These are phyloP conservation scores for Phortica magna DNA, from an alignment of 2,888 invertebrate genomes.

Conservation along the genomic window DNA sequence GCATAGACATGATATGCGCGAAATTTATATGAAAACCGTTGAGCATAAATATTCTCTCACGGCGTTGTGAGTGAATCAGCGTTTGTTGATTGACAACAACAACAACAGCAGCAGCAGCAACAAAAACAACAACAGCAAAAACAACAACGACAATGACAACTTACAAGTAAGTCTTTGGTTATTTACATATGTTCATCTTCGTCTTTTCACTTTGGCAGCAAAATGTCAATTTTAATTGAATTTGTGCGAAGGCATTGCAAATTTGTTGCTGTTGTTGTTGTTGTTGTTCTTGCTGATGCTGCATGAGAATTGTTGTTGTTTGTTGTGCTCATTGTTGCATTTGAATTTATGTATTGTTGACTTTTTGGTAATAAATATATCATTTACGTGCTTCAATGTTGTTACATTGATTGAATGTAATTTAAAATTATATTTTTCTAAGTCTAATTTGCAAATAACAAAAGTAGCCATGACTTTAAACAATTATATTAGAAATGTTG, in stretches of 20 bases:
- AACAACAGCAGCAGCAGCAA: neutral
- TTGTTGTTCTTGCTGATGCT: conserved; percentile 30
- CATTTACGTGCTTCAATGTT: conserved; percentile 38
- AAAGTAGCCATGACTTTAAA: too few species aligned
- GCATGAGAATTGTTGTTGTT: conserved; percentile 11
- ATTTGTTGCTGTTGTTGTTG: conserved; percentile 34
- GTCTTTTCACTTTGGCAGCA: conserved; percentile 54
- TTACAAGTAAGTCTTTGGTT: conserved; percentile 2
- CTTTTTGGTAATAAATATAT: conserved; percentile 67
- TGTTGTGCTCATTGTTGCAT: conserved; percentile 40
- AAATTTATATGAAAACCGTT: conserved; percentile 28
- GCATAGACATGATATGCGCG: conserved; percentile 30
- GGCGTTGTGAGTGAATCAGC: conserved; percentile 13
- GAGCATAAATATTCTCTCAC: conserved; percentile 33
- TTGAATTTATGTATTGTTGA: conserved; percentile 58
- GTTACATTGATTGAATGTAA: neutral
- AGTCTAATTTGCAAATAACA: too few species aligned
- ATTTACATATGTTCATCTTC: conserved; percentile 26
- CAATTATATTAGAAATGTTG: too few species aligned
- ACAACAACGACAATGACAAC: neutral
- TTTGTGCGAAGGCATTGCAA: conserved; percentile 54
- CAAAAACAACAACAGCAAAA: too few species aligned
- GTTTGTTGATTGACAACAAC: conserved; percentile 23
- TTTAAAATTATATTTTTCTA: neutral
- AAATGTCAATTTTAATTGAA: conserved; percentile 71